Conservation (phyloP, 2,888 invertebrate species). For the Mystacides longicornis region DNA sequence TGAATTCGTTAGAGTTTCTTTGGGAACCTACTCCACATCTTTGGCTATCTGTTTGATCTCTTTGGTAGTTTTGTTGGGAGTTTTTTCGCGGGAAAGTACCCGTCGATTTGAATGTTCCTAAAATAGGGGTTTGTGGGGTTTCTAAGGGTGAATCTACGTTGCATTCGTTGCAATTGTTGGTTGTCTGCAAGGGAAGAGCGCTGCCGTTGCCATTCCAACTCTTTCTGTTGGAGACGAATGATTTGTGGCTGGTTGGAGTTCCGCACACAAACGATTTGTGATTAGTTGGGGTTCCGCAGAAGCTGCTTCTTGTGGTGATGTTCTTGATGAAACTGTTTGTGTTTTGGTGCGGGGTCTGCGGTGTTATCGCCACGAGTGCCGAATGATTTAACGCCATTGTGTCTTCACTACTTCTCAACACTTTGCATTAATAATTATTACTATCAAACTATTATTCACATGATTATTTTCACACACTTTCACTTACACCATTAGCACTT, state of each 20-base stretch:
- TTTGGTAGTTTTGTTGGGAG: background rate
- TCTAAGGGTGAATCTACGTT: conserved; percentile 33
- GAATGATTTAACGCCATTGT: conserved; percentile 47
- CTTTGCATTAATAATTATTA: background rate
- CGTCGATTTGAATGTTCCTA: conserved; percentile 46
- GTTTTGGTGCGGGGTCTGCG: conserved; percentile 44
- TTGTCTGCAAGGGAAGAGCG: conserved; percentile 46
- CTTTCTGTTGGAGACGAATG: conserved; percentile 47
- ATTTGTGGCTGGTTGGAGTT: conserved; percentile 40
- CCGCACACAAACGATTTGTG: conserved; percentile 46
- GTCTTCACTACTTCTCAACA: too few relatives aligned
- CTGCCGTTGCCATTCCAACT: conserved; percentile 50
- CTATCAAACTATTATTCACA: background rate
- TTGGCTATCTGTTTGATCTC: background rate
- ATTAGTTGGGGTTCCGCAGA: conserved; percentile 44
- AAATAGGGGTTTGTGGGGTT: conserved; percentile 35
- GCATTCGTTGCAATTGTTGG: conserved; percentile 1
- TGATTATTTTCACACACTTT: background rate
- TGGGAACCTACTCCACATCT: conserved; percentile 3
- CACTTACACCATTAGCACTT: too few relatives aligned
- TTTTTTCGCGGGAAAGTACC: conserved; percentile 42
- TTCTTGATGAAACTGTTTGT: conserved; percentile 48
- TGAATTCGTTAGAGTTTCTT: conserved; percentile 9
- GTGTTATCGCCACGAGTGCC: conserved; percentile 47
- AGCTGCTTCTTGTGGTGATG: conserved; percentile 48